phyloP scores from a whole-genome alignment of 30 jellyfish, hydroid and myxozoan species.

The Hydractinia symbiolongicarpus region DNA sequence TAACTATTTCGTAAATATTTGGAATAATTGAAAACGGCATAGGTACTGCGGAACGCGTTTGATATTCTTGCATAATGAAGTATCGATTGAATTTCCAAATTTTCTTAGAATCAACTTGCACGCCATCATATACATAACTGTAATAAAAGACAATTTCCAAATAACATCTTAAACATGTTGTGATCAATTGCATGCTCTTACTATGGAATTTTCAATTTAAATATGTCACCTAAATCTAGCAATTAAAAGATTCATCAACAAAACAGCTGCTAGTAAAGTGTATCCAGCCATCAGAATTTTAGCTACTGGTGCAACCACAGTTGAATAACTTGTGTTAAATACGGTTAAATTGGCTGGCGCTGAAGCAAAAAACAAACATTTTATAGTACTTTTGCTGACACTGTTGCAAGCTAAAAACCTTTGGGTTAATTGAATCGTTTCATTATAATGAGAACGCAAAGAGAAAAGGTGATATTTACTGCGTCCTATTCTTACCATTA shows the following conservation, averaged over 20 bases:
- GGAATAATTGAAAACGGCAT: neutral
- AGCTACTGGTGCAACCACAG: neutral
- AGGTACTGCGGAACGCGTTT: neutral
- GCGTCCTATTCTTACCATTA: neutral
- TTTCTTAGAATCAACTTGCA: neutral
- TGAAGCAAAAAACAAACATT: neutral
- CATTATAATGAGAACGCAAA: neutral
- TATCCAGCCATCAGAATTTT: neutral
- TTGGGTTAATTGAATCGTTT: neutral
- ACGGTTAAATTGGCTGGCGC: neutral
- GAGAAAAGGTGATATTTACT: neutral
- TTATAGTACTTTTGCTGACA: neutral
- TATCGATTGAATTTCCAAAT: constrained; percentile 1
- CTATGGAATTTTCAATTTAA: neutral
- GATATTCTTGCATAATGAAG: neutral
- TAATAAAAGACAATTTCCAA: neutral
- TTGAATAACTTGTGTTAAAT: neutral
- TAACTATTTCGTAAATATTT: neutral
- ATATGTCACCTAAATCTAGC: neutral
- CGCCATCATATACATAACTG: neutral
- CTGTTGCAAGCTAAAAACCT: neutral
- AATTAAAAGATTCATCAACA: neutral
- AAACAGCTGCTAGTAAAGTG: neutral
- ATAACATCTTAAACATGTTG: neutral
- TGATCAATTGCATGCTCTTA: neutral